Conservation (phyloP, 2,797 vertebrate genomes). For the Gymnothorax reevesii region DNA sequence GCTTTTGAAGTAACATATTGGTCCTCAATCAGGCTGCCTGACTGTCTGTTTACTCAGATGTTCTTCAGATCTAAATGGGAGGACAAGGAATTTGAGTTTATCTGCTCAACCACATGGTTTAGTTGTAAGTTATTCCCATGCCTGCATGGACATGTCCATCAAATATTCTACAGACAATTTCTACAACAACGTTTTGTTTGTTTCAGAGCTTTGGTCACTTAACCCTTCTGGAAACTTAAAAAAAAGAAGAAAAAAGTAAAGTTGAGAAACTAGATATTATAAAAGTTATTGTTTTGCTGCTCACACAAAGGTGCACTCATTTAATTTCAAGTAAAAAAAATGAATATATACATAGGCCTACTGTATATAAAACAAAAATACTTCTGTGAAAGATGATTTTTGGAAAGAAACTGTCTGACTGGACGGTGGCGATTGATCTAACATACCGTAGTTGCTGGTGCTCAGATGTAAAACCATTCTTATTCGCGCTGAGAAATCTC, state of each 20-base stretch:
- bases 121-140: constrained; percentile 33
- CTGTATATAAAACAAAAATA: not conserved
- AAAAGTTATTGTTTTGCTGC: not conserved
- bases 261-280: not conserved
- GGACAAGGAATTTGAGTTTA: not conserved
- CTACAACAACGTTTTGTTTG: constrained; percentile 22
- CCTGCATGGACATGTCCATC: constrained; percentile 33
- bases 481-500: not conserved
- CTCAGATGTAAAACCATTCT: not conserved
- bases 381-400: not conserved
- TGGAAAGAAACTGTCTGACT: not conserved
- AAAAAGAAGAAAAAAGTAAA: constrained; percentile 25
- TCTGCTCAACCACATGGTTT: not conserved
- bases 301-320: not conserved
- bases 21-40: not conserved
- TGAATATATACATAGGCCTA: not conserved
- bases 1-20: not conserved
- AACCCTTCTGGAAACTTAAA: no score
- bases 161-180: constrained; percentile 13
- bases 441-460: not conserved
- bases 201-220: constrained; percentile 44
- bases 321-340: not conserved
- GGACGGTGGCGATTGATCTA: not conserved
- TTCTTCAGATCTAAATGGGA: not conserved
- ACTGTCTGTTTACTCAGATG: not conserved